Base-by-base conservation (phyloP, 2,113 vertebrate genomes). In the Eolophus roseicapilla region DNA sequence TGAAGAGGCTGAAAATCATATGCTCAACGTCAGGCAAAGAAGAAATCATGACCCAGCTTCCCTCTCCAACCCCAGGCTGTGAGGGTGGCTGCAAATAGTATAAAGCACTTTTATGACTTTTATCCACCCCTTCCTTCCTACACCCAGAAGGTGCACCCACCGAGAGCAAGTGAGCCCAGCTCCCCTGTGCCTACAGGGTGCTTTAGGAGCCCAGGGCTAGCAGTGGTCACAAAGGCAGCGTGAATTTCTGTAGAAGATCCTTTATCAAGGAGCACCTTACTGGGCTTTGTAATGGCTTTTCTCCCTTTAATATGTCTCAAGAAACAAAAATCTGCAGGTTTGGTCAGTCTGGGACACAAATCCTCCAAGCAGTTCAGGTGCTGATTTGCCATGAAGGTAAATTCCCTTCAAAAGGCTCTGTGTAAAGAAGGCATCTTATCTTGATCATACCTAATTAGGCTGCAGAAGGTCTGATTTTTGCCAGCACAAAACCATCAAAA, bases 161-260 rank as follows among this genome's bases (percentile, higher is more conserved):
- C 0, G 2, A 76, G 11, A 71, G 5, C 0, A 0, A 14, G n/a
- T 19, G 15, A 90, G 10, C 17, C 15, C 64, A 81, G 60, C 14
- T 60, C 6, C 11, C 1, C 27, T 1, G 0, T 29, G 52, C 12
- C 21, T 35, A 35, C 7, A 6, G 0, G 0, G 23, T n/a, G 47
- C 17, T 93, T 52, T 39, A 47, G 35, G 27, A 18, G 35, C 47
- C 24, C 1, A 1, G 59, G 9, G 8, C 5, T 5, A 46, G 17
- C 20, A 29, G 7, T 9, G 18, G 14, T 41, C 31, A 21, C 2
- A 2, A 52, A 84, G n/a, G 24, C 0, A 0, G 13, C 0, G 0
- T 39, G 52, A 64, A 23, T 65, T 62, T 52, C 27, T 31, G 7
- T 31, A 33, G 35, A 64, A 85, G 41, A 37, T 49, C 19, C 19